A percentile compares a stretch with the other conserved stretches of the same genome.
Conservation (phyloP, 2,797 vertebrate species). For the Gymnoscopelus microlampas region DNA sequence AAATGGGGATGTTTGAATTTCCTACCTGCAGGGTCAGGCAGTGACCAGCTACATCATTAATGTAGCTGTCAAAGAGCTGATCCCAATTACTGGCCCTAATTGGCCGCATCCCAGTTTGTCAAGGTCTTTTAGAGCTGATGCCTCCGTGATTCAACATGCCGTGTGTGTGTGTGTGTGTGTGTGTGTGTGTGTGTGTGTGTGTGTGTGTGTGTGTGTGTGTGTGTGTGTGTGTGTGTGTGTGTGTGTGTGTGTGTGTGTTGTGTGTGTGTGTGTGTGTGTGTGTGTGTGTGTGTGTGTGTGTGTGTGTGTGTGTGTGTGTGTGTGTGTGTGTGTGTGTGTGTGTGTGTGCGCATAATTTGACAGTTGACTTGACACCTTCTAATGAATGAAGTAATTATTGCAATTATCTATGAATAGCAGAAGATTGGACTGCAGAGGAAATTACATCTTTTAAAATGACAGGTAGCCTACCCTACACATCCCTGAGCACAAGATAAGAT, state of each 20-base stretch:
- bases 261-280: too few relatives aligned
- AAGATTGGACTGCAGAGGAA: constrained; percentile 28
- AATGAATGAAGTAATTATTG: constrained; percentile 57
- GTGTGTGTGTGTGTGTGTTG: too few relatives aligned
- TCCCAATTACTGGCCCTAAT: constrained; percentile 67
- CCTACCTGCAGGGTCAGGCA: constrained; percentile 66
- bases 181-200: neutral
- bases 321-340: too few relatives aligned
- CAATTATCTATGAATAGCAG: constrained; percentile 41
- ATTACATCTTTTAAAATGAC: constrained; percentile 34
- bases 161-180: constrained; percentile 12
- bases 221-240: neutral
- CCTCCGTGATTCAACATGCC: constrained; percentile 26
- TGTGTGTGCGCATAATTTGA: constrained; percentile 20
- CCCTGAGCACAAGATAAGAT: constrained; percentile 4
- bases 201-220: neutral
- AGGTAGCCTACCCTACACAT: constrained; percentile 17
- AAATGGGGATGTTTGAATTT: constrained; percentile 65
- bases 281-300: too few relatives aligned
- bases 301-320: too few relatives aligned
- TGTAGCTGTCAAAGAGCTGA: constrained; percentile 72
- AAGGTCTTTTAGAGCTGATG: constrained; percentile 71
- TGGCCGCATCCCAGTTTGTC: constrained; percentile 72
- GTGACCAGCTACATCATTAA: constrained; percentile 56
- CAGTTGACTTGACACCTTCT: constrained; percentile 47